Percentiles rank a stretch among this genome's conserved stretches.
These are phyloP conservation scores for Xestia c-nigrum DNA, from an alignment of 2,888 invertebrate species.

Conservation along the genomic window DNA sequence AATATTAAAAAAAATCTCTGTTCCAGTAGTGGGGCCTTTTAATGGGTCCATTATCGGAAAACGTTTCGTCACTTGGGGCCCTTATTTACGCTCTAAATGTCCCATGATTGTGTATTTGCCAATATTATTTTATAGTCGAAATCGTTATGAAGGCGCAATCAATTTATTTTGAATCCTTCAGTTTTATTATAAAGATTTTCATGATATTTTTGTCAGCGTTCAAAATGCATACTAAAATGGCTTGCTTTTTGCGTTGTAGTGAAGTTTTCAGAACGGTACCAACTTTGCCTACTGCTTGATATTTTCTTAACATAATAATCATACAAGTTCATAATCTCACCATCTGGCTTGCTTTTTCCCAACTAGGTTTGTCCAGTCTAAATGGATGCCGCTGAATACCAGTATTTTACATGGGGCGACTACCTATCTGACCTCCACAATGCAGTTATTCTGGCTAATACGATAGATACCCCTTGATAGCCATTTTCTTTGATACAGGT, in stretches of 20 bases:
- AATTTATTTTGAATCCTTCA: conserved; percentile 30
- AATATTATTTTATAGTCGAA: conserved; percentile 48
- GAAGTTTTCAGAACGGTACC: background rate
- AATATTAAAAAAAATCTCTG: conserved; percentile 39
- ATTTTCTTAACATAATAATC: background rate
- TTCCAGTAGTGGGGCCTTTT: conserved; percentile 63
- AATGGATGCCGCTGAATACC: too few relatives aligned
- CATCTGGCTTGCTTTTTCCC: too few relatives aligned
- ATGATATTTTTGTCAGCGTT: conserved; percentile 1
- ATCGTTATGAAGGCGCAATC: conserved; percentile 33
- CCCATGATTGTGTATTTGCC: conserved; percentile 66
- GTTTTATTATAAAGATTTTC: conserved; percentile 19
- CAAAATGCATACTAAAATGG: background rate
- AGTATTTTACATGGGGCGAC: too few relatives aligned
- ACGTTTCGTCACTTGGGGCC: conserved; percentile 73
- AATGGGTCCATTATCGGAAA: conserved; percentile 76
- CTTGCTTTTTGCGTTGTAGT: background rate
- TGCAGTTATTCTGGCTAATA: too few relatives aligned
- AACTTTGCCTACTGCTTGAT: background rate
- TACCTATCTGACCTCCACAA: too few relatives aligned
- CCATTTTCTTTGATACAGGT: too few relatives aligned
- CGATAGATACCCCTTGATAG: too few relatives aligned
- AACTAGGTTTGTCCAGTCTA: too few relatives aligned
- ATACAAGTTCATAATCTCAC: background rate
- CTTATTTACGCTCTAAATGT: conserved; percentile 73